Evolutionary conservation across 2,888 invertebrate genomes (phyloP), one percentile per base, ranked within the genome.

Genomic region (Drosophila phalerata): DNA sequence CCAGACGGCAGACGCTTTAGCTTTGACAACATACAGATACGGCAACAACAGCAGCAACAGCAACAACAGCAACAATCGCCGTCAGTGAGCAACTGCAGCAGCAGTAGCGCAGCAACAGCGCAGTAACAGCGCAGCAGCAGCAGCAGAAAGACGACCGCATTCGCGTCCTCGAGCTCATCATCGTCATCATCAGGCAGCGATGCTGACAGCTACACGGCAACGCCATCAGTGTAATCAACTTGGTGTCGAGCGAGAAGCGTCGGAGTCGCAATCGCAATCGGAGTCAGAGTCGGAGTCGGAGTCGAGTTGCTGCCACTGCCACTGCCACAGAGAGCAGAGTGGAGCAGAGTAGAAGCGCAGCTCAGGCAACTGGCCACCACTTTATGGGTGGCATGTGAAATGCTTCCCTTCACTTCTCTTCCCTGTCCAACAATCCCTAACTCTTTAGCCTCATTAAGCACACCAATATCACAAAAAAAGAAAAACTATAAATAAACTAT

Each of bases 221-320:
- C 81, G 81, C 88, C 89, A 89, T 86, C 90, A 87, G 78, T 76
- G 89, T 88, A 90, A 90, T 88, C 90, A 90, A 87, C 89, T 80
- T 76, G 69, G 76, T 82, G 81, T 81, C 77, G 78, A 74, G 81
- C 32, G 30, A 28, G 28, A 1, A 28, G 28, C 28, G 65, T 61
- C 55, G 58, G 25, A 48, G 38, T 22, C n/a, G 43, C 6, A 37
- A 34, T 22, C n/a, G 43, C 6, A 37, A 34, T 25, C n/a, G 62
- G 63, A 72, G 67, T 61, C 55, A 55, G 17, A 47, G 38, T n/a
- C n/a, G 43, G 19, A 34, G 34, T 34, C 13, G 49, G n/a, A 43
- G 47, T 30, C 38, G 45, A 15, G 30, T 25, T 34, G 32, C 8
- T 34, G 25, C 25, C 25, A 25, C 5, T 25, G 25, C 25, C 25